These are phyloP conservation scores for Ceratoteleas bidentatus DNA, from an alignment of 1,140 invertebrate genomes.

Conservation along the genomic window DNA sequence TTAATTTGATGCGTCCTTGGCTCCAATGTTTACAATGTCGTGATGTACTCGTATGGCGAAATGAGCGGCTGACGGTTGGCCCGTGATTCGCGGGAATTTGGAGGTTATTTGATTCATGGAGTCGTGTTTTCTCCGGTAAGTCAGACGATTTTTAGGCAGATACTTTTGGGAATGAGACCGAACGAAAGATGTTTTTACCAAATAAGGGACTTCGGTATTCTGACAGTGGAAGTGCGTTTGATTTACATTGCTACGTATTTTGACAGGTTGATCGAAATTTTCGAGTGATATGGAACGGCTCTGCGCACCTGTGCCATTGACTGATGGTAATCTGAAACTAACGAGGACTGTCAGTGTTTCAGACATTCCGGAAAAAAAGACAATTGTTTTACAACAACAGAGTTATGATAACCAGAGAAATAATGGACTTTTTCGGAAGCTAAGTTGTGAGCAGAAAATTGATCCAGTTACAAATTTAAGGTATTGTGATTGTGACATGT, in stretches of 20 bases:
- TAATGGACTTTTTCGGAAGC: slow-evolving; percentile 27
- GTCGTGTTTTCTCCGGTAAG: no score
- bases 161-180: no score
- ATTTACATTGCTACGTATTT: neutral
- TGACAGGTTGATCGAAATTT: slow-evolving; percentile 5
- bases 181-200: no score
- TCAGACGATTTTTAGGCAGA: no score
- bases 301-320: neutral
- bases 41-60: no score
- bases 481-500: neutral
- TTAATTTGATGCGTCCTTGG: no score
- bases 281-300: slow-evolving; percentile 6
- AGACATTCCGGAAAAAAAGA: slow-evolving; percentile 20
- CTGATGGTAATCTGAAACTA: slow-evolving; percentile 14
- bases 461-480: slow-evolving; percentile 7
- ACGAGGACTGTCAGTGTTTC: slow-evolving; percentile 9
- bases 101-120: no score
- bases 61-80: no score
- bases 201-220: no score
- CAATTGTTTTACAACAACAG: slow-evolving; percentile 28
- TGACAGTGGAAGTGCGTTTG: no score
- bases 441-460: slow-evolving; percentile 33
- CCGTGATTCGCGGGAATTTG: no score
- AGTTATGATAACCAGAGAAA: slow-evolving; percentile 16
- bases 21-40: no score